Conservation (phyloP, 2,797 vertebrate genomes). For the Garrulus glandarius region DNA sequence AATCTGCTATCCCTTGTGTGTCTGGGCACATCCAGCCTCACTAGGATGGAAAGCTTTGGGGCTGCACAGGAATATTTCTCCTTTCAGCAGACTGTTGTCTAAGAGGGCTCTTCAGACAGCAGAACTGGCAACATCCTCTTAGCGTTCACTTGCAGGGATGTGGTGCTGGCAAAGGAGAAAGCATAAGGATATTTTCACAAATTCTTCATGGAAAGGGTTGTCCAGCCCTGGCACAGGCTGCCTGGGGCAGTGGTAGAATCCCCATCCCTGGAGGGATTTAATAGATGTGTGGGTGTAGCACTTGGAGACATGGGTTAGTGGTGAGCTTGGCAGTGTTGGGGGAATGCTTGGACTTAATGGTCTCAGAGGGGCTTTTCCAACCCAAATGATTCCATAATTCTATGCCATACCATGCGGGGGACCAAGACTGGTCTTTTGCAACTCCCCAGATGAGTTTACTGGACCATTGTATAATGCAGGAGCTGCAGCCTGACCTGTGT, state of each 20-base stretch:
- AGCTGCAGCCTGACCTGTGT: background rate
- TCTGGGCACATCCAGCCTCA: background rate
- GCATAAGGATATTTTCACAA: background rate
- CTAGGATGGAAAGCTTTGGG: background rate
- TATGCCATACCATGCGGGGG: background rate
- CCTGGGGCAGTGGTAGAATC: background rate
- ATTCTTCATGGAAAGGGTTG: background rate
- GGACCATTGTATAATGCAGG: background rate
- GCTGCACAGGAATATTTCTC: background rate
- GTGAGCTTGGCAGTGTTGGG: background rate
- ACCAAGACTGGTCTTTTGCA: background rate
- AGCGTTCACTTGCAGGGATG: background rate
- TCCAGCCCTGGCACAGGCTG: background rate
- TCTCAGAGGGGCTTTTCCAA: background rate
- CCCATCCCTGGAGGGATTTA: background rate
- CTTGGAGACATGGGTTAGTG: background rate
- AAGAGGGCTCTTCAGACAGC: background rate
- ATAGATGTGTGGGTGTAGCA: background rate
- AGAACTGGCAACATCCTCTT: constrained; percentile 24
- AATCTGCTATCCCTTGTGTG: background rate
- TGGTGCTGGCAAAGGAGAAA: background rate
- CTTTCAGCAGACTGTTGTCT: background rate
- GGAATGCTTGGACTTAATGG: background rate
- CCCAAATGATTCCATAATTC: background rate
- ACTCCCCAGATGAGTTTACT: background rate